Base-by-base conservation (phyloP, 2,888 invertebrate genomes). In the Phengaris alcon region DNA sequence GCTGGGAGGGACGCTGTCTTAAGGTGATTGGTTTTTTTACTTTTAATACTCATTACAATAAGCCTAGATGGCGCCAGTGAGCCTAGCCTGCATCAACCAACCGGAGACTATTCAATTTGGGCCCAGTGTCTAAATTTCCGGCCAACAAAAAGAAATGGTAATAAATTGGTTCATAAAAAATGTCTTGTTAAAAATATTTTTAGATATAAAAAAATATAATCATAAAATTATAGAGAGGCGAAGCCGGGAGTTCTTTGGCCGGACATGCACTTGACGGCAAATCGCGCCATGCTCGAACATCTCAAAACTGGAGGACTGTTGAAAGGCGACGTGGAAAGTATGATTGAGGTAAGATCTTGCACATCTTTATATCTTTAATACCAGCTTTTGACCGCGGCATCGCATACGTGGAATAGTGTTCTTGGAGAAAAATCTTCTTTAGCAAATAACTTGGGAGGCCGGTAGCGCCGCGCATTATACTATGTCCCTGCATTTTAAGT, bases 211-310 rank as follows among this genome's bases (percentile, higher is more conserved):
- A 35, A 35, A 35, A 35, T 35, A 35, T 35, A 22, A 22, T 35
- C 4, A 35, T 35, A 35, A 46, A 73, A 44, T 83, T 85, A 44
- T 79, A 90, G 95, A 44, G 95, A 96, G 15, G 96, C 96, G 0
- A 98, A 97, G 85, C 98, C 98, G 3, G 98, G 98, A 2, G 97
- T 98, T 5, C 93, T 95, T 76, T 99, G 99, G 99, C 94, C 96
- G 0, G 98, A 98, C 70, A 98, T 99, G 99, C 99, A 99, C 86
- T 87, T 95, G 75, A 86, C 98, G 57, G 97, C 99, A 0, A 97
- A 97, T 84, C 94, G 95, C 74, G 95, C 95, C 0, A 95, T 98
- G 91, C 90, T 99, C 74, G 93, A 95, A 79, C 95, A 95, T 75
- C 89, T 99, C 76, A 96, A 95, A 80, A 93, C 94, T n/a, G 96